Conservation (phyloP, 2,888 invertebrate species). For the Reticulitermes lucifugus region DNA sequence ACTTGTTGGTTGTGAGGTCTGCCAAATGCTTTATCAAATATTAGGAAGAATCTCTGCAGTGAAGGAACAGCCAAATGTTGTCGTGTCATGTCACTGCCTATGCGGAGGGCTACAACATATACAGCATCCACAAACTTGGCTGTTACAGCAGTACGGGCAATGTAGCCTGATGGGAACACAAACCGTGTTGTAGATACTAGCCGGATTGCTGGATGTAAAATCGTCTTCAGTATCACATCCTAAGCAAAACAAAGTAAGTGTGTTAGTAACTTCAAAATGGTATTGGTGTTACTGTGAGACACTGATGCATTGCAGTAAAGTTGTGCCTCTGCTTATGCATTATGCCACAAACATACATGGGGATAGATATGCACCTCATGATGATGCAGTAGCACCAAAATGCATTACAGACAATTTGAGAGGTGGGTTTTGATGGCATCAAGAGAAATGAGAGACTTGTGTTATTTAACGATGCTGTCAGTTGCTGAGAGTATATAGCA, state of each 20-base stretch:
- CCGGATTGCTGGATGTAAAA: constrained; percentile 85
- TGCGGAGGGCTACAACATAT: constrained; percentile 80
- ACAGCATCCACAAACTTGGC: constrained; percentile 86
- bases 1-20: constrained; percentile 53
- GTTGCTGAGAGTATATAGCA: too few relatives aligned
- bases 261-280: too few relatives aligned
- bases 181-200: constrained; percentile 83
- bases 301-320: too few relatives aligned
- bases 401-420: too few relatives aligned
- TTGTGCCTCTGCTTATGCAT: too few relatives aligned
- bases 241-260: constrained; percentile 61
- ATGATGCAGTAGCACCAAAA: too few relatives aligned
- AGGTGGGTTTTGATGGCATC: too few relatives aligned
- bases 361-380: too few relatives aligned
- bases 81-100: constrained; percentile 83
- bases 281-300: too few relatives aligned
- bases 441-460: too few relatives aligned
- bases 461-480: too few relatives aligned
- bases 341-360: too few relatives aligned
- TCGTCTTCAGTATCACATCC: constrained; percentile 87
- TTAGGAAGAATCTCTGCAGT: constrained; percentile 80
- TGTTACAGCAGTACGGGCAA: constrained; percentile 80
- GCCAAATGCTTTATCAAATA: constrained; percentile 81
- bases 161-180: constrained; percentile 83
- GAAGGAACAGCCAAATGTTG: constrained; percentile 79